phyloP scores from a whole-genome alignment of 2,113 vertebrate genomes.

The Seriola aureovittata region DNA sequence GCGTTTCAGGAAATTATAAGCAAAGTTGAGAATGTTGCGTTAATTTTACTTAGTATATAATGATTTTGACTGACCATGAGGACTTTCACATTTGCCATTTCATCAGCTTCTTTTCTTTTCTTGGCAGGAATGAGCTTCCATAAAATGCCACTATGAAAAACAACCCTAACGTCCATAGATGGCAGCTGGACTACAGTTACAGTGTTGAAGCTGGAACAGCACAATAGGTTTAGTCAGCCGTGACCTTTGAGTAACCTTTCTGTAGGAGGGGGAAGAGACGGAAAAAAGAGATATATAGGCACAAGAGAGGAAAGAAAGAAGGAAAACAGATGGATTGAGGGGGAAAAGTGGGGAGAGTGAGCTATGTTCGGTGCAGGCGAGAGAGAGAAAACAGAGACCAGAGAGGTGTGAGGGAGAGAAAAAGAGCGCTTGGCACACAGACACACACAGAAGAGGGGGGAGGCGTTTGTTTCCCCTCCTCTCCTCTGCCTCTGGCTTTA shows the following conservation, averaged over 20 bases:
- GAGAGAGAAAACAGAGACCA: constrained; percentile 24
- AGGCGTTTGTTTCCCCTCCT: constrained; percentile 46
- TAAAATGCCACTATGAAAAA: constrained; percentile 22
- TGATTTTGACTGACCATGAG: background rate
- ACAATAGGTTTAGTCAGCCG: constrained; percentile 48
- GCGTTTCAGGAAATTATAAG: background rate
- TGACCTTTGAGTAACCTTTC: constrained; percentile 55
- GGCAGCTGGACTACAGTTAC: constrained; percentile 17
- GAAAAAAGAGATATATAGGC: constrained; percentile 30
- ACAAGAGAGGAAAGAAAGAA: constrained; percentile 21
- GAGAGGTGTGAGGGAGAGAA: constrained; percentile 27
- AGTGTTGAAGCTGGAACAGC: constrained; percentile 5
- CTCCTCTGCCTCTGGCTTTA: constrained; percentile 35
- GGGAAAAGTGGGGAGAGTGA: background rate
- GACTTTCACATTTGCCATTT: background rate
- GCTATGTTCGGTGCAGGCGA: background rate
- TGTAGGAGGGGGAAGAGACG: constrained; percentile 19
- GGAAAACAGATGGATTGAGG: constrained; percentile 38
- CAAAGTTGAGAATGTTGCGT: background rate
- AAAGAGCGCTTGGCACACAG: constrained; percentile 15
- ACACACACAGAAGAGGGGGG: constrained; percentile 30
- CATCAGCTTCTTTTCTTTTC: background rate
- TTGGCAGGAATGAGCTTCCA: background rate
- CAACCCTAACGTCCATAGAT: constrained; percentile 17
- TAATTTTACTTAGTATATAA: background rate